phyloP scores from a whole-genome alignment of 2,113 vertebrate genomes.

The Dromiciops gliroides region DNA sequence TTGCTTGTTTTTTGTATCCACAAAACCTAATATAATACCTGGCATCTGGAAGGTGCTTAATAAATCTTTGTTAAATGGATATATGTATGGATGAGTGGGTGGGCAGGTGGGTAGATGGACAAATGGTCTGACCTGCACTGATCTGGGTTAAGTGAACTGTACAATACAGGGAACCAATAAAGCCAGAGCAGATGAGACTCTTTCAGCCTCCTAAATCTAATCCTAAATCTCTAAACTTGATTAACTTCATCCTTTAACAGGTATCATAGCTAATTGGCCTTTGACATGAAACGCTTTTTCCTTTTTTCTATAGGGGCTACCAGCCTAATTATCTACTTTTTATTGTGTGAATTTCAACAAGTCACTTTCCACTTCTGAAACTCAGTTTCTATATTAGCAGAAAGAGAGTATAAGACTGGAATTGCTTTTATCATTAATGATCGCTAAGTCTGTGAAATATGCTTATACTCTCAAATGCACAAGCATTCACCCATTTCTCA shows the following conservation, averaged over 20 bases:
- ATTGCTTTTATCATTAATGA: background rate
- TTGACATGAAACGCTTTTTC: background rate
- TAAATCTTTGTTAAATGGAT: background rate
- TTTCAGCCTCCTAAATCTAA: no score
- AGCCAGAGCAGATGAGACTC: background rate
- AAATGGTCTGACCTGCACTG: background rate
- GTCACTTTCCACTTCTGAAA: background rate
- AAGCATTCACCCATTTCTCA: background rate
- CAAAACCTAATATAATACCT: background rate
- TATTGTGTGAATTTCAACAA: background rate
- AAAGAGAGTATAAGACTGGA: background rate
- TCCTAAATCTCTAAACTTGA: background rate
- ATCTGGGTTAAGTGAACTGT: background rate
- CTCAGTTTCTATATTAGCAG: background rate
- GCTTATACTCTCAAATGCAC: background rate
- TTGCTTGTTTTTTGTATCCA: background rate
- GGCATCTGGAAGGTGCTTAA: background rate
- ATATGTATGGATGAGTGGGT: background rate
- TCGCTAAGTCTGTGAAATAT: background rate
- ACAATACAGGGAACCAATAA: no score
- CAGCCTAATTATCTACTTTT: background rate
- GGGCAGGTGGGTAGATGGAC: background rate
- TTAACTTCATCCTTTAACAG: background rate
- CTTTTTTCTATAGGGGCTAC: background rate
- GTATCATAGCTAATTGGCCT: background rate